These are phyloP conservation scores for Montipora efflorescens DNA, from an alignment of 64 coral and sea anemone genomes.

Conservation along the genomic window DNA sequence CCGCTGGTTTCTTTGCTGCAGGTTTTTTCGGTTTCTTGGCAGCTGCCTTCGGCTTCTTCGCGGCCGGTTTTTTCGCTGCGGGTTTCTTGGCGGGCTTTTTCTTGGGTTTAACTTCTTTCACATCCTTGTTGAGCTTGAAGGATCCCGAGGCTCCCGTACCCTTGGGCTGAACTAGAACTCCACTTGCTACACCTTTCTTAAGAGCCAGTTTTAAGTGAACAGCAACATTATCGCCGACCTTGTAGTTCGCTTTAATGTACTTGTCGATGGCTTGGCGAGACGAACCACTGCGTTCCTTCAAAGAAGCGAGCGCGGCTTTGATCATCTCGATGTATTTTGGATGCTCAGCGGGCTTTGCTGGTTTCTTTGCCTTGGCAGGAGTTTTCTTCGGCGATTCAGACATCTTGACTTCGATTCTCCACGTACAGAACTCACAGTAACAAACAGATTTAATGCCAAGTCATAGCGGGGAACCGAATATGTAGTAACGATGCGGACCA, in stretches of 20 bases:
- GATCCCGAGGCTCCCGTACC: slow-evolving; percentile 10
- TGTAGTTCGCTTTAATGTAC: slow-evolving; percentile 29
- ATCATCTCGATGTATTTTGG: slow-evolving; percentile 28
- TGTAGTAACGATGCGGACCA: not conserved
- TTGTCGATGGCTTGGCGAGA: slow-evolving; percentile 21
- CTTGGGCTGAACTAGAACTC: not conserved
- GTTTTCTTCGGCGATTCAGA: not conserved
- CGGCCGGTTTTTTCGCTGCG: not conserved
- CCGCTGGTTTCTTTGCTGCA: not conserved
- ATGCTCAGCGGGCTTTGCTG: not conserved
- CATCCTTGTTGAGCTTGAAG: not conserved
- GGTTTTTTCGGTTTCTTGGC: not conserved
- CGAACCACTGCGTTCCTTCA: not conserved
- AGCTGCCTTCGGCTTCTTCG: not conserved
- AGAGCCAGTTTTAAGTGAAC: slow-evolving; percentile 1
- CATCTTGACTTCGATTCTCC: not conserved
- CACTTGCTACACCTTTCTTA: not conserved
- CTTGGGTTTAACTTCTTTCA: not conserved
- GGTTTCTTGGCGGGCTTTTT: slow-evolving; percentile 24
- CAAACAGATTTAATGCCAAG: too few species aligned
- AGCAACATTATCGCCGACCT: not conserved
- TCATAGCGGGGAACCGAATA: too few species aligned
- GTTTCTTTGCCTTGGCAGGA: not conserved
- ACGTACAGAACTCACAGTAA: too few species aligned
- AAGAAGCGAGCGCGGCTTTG: not conserved